Evolutionary conservation across 2,797 vertebrate genomes (phyloP).

Genomic region (Neoniphon sammara): DNA sequence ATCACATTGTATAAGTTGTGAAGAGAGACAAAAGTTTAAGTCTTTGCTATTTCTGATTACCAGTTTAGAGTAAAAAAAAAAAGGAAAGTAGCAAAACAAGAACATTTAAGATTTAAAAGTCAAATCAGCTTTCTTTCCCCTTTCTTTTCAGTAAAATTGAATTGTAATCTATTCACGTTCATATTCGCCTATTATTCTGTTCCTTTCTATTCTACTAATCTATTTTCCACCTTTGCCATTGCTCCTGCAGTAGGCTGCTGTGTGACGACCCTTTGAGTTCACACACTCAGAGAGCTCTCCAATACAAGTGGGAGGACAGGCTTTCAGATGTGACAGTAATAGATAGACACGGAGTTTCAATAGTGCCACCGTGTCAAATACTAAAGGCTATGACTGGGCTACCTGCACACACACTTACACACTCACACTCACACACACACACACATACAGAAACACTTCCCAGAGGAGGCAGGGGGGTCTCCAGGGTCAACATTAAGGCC

Average conservation of each 20-base stretch:
- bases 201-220: conserved; percentile 27
- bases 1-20: conserved; percentile 70
- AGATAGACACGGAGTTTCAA: conserved; percentile 25
- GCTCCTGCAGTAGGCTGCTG: conserved; percentile 1
- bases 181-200: conserved; percentile 12
- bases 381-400: conserved; percentile 9
- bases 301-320: conserved; percentile 18
- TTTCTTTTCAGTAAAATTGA: conserved; percentile 1
- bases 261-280: conserved; percentile 25
- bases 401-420: conserved; percentile 12
- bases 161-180: conserved; percentile 14
- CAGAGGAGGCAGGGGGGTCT: conserved; percentile 40
- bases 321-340: conserved; percentile 35
- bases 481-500: conserved; percentile 63
- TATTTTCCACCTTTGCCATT: conserved; percentile 49
- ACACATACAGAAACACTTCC: neutral
- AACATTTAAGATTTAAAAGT: conserved; percentile 32
- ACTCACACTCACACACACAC: neutral
- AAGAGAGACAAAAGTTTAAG: conserved; percentile 50
- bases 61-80: conserved; percentile 40
- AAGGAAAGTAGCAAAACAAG: conserved; percentile 58
- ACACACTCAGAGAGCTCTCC: conserved; percentile 15
- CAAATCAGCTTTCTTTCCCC: conserved; percentile 41
- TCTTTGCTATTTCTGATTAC: conserved; percentile 49
- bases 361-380: neutral